Evolutionary conservation across 2,888 invertebrate species (phyloP).

Genomic region (Rhagonycha lutea): DNA sequence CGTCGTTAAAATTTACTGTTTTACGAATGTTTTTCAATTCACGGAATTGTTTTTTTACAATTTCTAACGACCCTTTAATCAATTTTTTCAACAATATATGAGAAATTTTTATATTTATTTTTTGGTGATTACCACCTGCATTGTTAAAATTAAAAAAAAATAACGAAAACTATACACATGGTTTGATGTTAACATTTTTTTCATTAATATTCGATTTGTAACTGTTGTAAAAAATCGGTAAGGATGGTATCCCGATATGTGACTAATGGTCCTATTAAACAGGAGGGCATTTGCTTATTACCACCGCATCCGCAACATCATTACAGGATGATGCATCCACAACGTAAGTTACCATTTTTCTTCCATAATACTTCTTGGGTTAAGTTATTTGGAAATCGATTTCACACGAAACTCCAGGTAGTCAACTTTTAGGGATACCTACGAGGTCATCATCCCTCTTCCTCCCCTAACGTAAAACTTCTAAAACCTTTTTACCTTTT

Average conservation of each 20-base stretch:
- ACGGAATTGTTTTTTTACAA: not conserved
- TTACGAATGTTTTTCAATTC: not conserved
- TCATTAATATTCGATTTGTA: conserved; percentile 10
- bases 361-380: conserved; percentile 2
- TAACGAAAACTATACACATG: not conserved
- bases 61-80: not conserved
- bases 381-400: not conserved
- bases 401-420: not conserved
- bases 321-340: conserved; percentile 50
- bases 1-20: not conserved
- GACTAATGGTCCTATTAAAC: conserved; percentile 52
- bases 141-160: not conserved
- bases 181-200: conserved; percentile 4
- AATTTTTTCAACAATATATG: not conserved
- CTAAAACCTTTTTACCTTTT: not conserved
- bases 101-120: not conserved
- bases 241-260: conserved; percentile 55
- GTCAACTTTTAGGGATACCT: not conserved
- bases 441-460: not conserved
- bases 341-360: conserved; percentile 42
- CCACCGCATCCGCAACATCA: conserved; percentile 47
- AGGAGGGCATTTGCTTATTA: conserved; percentile 52
- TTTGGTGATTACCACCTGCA: not conserved
- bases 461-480: not conserved
- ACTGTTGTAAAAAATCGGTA: conserved; percentile 6